A percentile compares a stretch with the other conserved stretches of the same genome.
Conservation (phyloP, 2,888 invertebrate genomes). For the Eurytoma californica region DNA sequence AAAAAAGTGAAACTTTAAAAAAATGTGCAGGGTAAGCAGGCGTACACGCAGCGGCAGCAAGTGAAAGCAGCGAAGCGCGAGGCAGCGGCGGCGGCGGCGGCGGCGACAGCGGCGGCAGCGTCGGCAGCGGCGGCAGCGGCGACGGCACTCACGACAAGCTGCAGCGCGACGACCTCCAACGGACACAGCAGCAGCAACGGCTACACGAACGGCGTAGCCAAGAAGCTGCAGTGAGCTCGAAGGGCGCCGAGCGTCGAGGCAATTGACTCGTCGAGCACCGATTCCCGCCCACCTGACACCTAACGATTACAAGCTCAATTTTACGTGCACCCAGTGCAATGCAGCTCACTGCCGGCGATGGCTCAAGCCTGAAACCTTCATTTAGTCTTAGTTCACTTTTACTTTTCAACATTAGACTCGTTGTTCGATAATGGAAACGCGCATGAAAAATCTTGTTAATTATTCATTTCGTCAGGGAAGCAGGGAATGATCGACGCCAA, state of each 20-base stretch:
- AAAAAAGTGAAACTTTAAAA: neutral
- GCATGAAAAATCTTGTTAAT: constrained; percentile 38
- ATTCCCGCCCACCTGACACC: neutral
- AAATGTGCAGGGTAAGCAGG: constrained; percentile 68
- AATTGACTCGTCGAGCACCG: too few species aligned
- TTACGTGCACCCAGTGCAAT: too few species aligned
- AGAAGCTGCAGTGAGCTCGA: constrained; percentile 67
- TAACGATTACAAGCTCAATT: neutral
- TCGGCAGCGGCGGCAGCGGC: too few species aligned
- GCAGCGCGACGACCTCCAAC: too few species aligned
- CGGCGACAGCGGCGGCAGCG: neutral
- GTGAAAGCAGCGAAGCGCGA: constrained; percentile 59
- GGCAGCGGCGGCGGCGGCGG: constrained; percentile 55
- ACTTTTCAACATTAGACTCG: neutral
- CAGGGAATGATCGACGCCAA: constrained; percentile 12
- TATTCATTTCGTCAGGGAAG: constrained; percentile 27
- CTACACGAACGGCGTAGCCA: constrained; percentile 66
- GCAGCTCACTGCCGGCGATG: too few species aligned
- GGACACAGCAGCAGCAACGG: constrained; percentile 68
- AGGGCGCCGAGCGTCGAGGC: neutral
- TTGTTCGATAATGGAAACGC: constrained; percentile 46
- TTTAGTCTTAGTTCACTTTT: too few species aligned
- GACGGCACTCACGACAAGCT: too few species aligned
- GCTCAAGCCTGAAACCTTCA: neutral
- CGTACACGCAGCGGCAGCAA: constrained; percentile 63